Percentiles rank a stretch among this genome's conserved stretches.
Conservation (phyloP, 2,113 vertebrate species). For the Rhea pennata region DNA sequence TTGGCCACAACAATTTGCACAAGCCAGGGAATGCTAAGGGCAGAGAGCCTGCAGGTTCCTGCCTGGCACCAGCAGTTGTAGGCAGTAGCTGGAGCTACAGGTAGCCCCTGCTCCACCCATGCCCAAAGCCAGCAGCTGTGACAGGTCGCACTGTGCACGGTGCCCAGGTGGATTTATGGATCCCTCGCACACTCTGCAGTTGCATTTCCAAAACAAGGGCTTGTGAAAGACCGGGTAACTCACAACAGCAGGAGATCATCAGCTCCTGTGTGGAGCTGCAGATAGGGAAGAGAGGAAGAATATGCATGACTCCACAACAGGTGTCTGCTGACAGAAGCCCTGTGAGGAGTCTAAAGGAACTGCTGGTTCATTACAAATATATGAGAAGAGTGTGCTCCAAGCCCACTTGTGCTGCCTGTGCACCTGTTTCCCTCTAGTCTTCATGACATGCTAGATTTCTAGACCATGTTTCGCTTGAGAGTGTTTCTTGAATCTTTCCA, state of each 20-base stretch:
- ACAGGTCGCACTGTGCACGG: accelerated
- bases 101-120: too few species aligned
- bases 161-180: not conserved
- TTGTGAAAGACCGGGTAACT: not conserved
- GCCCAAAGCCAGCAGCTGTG: too few species aligned
- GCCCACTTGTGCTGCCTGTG: not conserved
- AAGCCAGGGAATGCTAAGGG: not conserved
- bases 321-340: not conserved
- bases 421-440: not conserved
- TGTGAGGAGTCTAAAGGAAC: not conserved
- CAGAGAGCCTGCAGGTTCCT: not conserved
- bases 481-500: not conserved
- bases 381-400: not conserved
- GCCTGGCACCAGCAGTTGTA: not conserved
- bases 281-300: not conserved
- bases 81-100: too few species aligned
- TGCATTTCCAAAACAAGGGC: not conserved
- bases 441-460: accelerated
- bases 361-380: not conserved
- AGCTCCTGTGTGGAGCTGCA: not conserved
- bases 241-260: not conserved
- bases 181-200: not conserved
- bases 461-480: not conserved
- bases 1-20: not conserved
- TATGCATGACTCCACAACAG: not conserved